Evolutionary conservation across 2,113 vertebrate genomes (phyloP).

Genomic region (Silurus glanis): DNA sequence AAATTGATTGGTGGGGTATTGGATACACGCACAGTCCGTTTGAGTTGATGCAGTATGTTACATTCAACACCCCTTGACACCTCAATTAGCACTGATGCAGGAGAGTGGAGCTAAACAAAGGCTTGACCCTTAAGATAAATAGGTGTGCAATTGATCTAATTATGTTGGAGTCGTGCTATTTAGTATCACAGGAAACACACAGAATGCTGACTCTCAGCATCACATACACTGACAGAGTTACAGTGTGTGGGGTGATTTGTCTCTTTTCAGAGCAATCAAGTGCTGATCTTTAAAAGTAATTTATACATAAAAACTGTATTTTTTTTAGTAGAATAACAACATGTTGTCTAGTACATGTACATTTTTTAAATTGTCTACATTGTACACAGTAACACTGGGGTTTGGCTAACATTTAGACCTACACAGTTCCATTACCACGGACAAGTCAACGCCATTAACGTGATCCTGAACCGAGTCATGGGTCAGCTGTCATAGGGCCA

Average conservation of each 20-base stretch:
- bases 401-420: slow-evolving; percentile 5
- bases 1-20: slow-evolving; percentile 47
- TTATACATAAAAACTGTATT: neutral
- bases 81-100: slow-evolving; percentile 48
- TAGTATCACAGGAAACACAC: slow-evolving; percentile 6
- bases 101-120: slow-evolving; percentile 51
- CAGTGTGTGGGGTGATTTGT: neutral
- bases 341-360: neutral
- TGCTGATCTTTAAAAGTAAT: neutral
- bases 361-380: neutral
- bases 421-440: slow-evolving; percentile 66
- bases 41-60: slow-evolving; percentile 38
- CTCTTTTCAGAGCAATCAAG: neutral
- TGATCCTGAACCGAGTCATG: slow-evolving; percentile 61
- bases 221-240: neutral
- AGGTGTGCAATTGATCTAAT: slow-evolving; percentile 42
- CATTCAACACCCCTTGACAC: slow-evolving; percentile 29
- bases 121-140: slow-evolving; percentile 44
- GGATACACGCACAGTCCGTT: slow-evolving; percentile 24
- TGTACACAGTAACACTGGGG: neutral
- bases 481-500: slow-evolving; percentile 68
- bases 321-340: neutral
- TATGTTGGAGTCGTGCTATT: slow-evolving; percentile 23
- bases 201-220: neutral
- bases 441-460: slow-evolving; percentile 65